A percentile compares a stretch with the other conserved stretches of the same genome.
phyloP scores from a whole-genome alignment of 2,797 vertebrate genomes.

The Thalassophryne amazonica region DNA sequence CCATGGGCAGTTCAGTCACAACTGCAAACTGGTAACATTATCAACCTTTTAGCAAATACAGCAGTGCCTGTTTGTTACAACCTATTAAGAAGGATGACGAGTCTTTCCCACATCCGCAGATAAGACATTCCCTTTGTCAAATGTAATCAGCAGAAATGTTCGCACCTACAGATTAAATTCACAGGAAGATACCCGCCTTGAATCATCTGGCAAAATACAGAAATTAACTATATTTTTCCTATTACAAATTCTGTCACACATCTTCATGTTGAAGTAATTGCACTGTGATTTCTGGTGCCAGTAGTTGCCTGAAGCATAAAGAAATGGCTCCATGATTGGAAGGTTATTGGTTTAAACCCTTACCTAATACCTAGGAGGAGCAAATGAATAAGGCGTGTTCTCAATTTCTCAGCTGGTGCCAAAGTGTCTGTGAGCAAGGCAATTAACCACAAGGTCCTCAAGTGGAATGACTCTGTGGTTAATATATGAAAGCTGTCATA shows the following conservation, averaged over 20 bases:
- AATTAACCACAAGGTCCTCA: slow-evolving; percentile 42
- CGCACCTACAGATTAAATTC: slow-evolving; percentile 47
- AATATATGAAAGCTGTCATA: slow-evolving; percentile 2
- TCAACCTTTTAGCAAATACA: slow-evolving; percentile 35
- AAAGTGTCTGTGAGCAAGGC: slow-evolving; percentile 56
- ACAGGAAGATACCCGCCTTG: slow-evolving; percentile 27
- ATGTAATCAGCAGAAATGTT: slow-evolving; percentile 39
- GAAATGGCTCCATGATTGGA: slow-evolving; percentile 47
- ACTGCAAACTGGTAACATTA: slow-evolving; percentile 22
- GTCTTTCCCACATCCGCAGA: slow-evolving; percentile 36
- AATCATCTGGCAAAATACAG: slow-evolving; percentile 45
- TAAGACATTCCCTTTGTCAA: slow-evolving; percentile 42
- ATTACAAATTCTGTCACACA: slow-evolving; percentile 32
- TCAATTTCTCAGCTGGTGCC: slow-evolving; percentile 25
- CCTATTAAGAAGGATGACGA: slow-evolving; percentile 46
- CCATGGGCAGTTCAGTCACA: not conserved
- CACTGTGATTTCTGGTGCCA: slow-evolving; percentile 27
- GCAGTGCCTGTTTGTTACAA: slow-evolving; percentile 29
- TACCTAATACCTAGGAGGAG: slow-evolving; percentile 23
- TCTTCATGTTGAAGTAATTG: slow-evolving; percentile 56
- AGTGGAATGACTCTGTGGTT: slow-evolving; percentile 18
- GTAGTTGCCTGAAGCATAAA: slow-evolving; percentile 33
- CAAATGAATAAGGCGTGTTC: slow-evolving; percentile 25
- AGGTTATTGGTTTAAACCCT: slow-evolving; percentile 57
- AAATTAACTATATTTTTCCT: slow-evolving; percentile 45